phyloP scores from a whole-genome alignment of 2,113 vertebrate genomes.

The Coturnix japonica region DNA sequence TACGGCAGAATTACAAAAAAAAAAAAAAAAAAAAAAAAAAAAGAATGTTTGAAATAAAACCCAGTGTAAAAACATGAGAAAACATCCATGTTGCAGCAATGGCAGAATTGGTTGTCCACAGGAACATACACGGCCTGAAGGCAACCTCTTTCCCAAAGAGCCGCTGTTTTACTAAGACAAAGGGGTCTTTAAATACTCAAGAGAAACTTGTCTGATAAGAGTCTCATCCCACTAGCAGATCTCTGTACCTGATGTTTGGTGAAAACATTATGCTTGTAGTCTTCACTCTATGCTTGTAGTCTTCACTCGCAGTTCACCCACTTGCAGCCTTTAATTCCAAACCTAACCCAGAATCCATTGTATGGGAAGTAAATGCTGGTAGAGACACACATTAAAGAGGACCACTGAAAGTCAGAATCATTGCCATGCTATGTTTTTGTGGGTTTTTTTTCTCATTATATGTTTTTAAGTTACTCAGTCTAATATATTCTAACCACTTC shows the following conservation, averaged over 20 bases:
- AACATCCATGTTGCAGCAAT: neutral
- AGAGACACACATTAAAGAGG: neutral
- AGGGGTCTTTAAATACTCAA: neutral
- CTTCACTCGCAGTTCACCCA: neutral
- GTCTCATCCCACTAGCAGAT: neutral
- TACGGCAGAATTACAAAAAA: neutral
- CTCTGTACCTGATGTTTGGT: neutral
- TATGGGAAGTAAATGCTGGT: neutral
- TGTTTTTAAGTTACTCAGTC: neutral
- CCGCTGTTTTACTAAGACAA: neutral
- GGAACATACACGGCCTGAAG: neutral
- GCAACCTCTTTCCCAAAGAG: neutral
- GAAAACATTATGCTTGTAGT: neutral
- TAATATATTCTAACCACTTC: neutral
- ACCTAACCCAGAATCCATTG: neutral
- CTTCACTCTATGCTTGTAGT: neutral
- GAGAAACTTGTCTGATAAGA: neutral
- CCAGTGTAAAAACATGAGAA: neutral
- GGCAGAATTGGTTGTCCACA: neutral
- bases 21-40: neutral
- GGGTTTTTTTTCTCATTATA: neutral
- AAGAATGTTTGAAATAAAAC: neutral
- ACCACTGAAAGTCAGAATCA: neutral
- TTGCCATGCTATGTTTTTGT: neutral
- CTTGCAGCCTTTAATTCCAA: neutral